Percentiles rank a stretch among this genome's conserved stretches.
Conservation (phyloP, 2,113 vertebrate genomes). For the Scomber colias region DNA sequence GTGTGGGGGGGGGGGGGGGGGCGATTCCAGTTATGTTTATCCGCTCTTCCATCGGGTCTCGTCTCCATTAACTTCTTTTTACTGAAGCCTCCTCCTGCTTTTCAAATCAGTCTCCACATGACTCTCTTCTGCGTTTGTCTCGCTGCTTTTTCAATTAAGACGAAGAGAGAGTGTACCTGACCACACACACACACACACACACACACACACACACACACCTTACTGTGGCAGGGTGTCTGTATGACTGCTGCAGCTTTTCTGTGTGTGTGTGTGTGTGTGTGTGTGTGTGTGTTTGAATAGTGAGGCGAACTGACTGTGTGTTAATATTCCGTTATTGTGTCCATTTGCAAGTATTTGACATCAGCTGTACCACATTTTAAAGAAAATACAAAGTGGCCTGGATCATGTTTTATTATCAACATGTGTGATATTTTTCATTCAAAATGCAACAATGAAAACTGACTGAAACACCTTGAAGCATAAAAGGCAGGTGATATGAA, state of each 20-base stretch:
- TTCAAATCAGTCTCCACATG: slow-evolving; percentile 66
- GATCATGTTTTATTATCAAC: too few species aligned
- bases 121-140: slow-evolving; percentile 60
- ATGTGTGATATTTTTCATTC: too few species aligned
- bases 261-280: not conserved
- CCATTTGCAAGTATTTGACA: too few species aligned
- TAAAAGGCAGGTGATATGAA: not conserved
- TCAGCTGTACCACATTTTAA: too few species aligned
- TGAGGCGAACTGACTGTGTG: too few species aligned
- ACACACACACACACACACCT: slow-evolving; percentile 17
- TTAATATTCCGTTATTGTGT: too few species aligned
- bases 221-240: slow-evolving; percentile 20
- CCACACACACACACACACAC: slow-evolving; percentile 24
- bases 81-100: slow-evolving; percentile 55
- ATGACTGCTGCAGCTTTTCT: not conserved
- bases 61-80: slow-evolving; percentile 63
- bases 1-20: too few species aligned
- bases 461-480: not conserved
- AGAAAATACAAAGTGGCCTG: too few species aligned
- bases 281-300: not conserved
- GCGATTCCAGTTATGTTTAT: slow-evolving; percentile 16
- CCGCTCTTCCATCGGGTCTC: slow-evolving; percentile 27
- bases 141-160: slow-evolving; percentile 74
- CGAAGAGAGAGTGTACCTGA: slow-evolving; percentile 33
- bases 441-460: not conserved